Evolutionary conservation across 1,140 invertebrate species (phyloP).

Genomic region (Lithobius niger): DNA sequence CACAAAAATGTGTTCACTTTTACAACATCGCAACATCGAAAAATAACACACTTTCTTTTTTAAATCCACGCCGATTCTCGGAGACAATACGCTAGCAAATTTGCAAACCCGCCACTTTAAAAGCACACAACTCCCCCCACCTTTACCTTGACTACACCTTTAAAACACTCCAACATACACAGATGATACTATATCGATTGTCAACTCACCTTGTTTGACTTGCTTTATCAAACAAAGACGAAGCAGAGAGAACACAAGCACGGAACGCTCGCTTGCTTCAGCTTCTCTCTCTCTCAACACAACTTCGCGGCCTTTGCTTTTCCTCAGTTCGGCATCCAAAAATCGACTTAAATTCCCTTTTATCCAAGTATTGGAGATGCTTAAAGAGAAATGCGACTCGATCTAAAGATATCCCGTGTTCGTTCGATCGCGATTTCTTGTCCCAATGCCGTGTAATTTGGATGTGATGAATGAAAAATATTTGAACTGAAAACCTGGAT

Average conservation of each 20-base stretch:
- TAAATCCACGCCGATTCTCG: too few species aligned
- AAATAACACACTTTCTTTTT: too few species aligned
- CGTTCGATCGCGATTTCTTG: not conserved
- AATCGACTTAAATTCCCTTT: too few species aligned
- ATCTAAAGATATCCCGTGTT: not conserved
- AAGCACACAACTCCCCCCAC: too few species aligned
- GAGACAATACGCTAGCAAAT: too few species aligned
- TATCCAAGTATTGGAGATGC: not conserved
- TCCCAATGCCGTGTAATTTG: not conserved
- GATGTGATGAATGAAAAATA: conserved; percentile 3
- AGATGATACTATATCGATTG: conserved; percentile 1
- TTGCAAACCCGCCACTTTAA: too few species aligned
- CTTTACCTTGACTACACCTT: too few species aligned
- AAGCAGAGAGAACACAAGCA: not conserved
- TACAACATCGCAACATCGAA: too few species aligned
- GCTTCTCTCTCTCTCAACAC: not conserved
- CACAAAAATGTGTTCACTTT: too few species aligned
- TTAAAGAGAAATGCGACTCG: not conserved
- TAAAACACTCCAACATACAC: too few species aligned
- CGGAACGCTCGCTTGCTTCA: not conserved
- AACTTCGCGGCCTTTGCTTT: not conserved
- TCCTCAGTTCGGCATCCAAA: too few species aligned
- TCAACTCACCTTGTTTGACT: conserved; percentile 9
- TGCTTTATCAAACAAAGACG: conserved; percentile 10
- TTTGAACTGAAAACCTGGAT: conserved; percentile 6